Percentiles rank a stretch among this genome's conserved stretches.
Conservation (phyloP, 2,797 vertebrate genomes). For the Pygocentrus nattereri region DNA sequence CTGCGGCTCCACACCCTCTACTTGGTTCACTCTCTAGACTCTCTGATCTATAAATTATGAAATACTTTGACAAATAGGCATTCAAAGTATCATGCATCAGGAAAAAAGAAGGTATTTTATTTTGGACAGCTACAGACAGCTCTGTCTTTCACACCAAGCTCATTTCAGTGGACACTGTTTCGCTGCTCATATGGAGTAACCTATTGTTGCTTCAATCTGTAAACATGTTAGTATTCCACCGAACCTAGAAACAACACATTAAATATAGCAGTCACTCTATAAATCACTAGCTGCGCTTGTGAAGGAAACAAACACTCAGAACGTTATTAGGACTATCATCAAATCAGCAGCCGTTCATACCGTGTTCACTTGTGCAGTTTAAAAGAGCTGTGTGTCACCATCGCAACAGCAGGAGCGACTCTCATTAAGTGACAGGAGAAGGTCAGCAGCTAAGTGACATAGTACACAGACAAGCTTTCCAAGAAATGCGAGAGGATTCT, state of each 20-base stretch:
- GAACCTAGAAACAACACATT: background rate
- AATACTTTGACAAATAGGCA: background rate
- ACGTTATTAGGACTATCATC: background rate
- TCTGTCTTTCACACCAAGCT: background rate
- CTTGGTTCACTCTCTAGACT: background rate
- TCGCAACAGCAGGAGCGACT: background rate
- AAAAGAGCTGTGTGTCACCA: slow-evolving; percentile 1
- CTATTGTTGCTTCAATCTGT: too few relatives aligned
- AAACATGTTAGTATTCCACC: too few relatives aligned
- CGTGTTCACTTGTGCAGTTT: background rate
- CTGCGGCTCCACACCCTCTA: too few relatives aligned
- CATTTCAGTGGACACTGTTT: background rate
- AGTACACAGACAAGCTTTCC: slow-evolving; percentile 21
- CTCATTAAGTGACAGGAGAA: slow-evolving; percentile 15
- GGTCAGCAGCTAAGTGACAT: slow-evolving; percentile 15
- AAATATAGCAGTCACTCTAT: background rate
- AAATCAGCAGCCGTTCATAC: background rate
- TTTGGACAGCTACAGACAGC: too few relatives aligned
- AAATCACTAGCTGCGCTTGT: too few relatives aligned
- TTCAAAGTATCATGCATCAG: too few relatives aligned
- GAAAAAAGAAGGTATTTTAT: too few relatives aligned
- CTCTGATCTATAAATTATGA: background rate
- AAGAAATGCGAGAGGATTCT: slow-evolving; percentile 14
- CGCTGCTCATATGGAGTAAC: background rate
- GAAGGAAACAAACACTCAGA: background rate